phyloP scores from a whole-genome alignment of 1,140 invertebrate genomes.

The Cotesia glomerata region DNA sequence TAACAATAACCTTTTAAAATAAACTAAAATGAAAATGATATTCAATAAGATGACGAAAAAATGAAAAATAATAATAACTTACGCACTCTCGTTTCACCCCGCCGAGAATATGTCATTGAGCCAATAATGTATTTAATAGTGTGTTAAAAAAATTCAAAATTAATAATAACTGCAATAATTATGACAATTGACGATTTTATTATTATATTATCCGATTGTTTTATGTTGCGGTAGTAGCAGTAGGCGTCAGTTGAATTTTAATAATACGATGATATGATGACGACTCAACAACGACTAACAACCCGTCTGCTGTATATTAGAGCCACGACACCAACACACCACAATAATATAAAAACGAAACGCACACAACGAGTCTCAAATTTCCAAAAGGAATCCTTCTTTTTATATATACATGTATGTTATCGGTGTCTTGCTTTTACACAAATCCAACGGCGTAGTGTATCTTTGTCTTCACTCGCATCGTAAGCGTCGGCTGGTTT shows the following conservation, averaged over 20 bases:
- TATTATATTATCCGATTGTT: no score
- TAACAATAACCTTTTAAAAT: background rate
- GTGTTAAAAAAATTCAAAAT: no score
- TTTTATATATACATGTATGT: background rate
- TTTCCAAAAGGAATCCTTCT: constrained; percentile 3
- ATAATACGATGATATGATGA: no score
- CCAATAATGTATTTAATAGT: background rate
- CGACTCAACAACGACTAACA: no score
- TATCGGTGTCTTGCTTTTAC: no score
- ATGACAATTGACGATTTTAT: no score
- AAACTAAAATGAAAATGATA: background rate
- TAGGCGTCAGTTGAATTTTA: no score
- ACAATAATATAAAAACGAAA: background rate
- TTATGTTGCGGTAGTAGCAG: no score
- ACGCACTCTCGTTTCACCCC: constrained; percentile 14
- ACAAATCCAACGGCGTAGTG: background rate
- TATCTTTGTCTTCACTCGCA: background rate
- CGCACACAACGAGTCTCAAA: background rate
- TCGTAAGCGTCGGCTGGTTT: constrained; percentile 15
- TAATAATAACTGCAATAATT: no score
- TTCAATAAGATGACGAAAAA: background rate
- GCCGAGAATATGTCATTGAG: constrained; percentile 17
- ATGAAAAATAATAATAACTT: constrained; percentile 8
- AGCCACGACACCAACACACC: background rate
- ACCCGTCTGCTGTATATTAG: no score